Evolutionary conservation across 2,797 vertebrate genomes (phyloP).

Genomic region (Cheirogaleus major): DNA sequence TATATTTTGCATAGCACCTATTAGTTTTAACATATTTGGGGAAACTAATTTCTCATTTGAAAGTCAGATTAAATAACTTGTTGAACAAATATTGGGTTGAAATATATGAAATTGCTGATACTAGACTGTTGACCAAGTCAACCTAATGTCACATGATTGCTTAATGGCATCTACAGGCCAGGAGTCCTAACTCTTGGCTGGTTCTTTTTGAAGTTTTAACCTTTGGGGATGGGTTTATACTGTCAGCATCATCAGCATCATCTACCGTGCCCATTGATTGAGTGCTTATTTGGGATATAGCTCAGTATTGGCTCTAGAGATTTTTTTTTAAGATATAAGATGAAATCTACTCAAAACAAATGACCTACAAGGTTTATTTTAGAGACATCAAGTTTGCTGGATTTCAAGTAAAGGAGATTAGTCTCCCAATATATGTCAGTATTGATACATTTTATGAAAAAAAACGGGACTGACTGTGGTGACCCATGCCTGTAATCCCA

Average conservation of each 20-base stretch:
- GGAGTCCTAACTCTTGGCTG: not conserved
- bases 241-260: not conserved
- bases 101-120: not conserved
- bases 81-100: not conserved
- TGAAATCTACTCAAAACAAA: not conserved
- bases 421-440: not conserved
- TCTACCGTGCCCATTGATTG: not conserved
- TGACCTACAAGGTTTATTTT: not conserved
- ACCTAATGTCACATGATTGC: not conserved
- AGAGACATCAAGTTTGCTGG: not conserved
- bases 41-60: slow-evolving; percentile 20
- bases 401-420: not conserved
- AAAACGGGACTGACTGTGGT: not conserved
- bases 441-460: not conserved
- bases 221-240: not conserved
- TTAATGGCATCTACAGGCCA: not conserved
- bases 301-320: not conserved
- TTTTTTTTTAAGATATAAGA: not conserved
- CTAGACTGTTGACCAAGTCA: not conserved
- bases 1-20: not conserved
- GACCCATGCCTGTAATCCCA: not conserved
- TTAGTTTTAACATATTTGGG: not conserved
- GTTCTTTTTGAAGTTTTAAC: slow-evolving; percentile 18
- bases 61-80: slow-evolving; percentile 26
- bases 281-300: not conserved